A percentile compares a stretch with the other conserved stretches of the same genome.
Conservation (phyloP, 2,113 vertebrate genomes). For the Entomyzon cyanotis region DNA sequence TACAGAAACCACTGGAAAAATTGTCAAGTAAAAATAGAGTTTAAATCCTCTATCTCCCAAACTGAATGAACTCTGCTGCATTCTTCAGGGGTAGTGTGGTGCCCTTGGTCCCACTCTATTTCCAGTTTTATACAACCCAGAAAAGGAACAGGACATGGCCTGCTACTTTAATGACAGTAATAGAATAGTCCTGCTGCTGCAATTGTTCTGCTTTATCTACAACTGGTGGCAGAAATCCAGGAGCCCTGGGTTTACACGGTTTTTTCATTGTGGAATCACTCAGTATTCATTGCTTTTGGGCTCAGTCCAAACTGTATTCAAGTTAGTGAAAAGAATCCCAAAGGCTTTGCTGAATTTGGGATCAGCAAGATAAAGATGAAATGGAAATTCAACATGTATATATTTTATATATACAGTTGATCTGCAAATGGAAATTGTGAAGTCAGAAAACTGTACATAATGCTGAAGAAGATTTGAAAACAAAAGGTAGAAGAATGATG, state of each 20-base stretch:
- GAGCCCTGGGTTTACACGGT: neutral
- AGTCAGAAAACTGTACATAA: neutral
- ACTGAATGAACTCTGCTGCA: neutral
- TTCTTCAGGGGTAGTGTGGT: neutral
- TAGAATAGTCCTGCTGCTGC: neutral
- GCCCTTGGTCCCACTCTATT: neutral
- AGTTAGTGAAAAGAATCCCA: neutral
- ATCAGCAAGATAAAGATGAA: neutral
- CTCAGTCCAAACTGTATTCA: neutral
- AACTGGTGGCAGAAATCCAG: slow-evolving; percentile 1
- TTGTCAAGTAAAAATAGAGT: neutral
- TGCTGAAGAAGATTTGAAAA: neutral
- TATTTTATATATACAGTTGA: neutral
- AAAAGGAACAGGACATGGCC: neutral
- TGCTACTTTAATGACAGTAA: neutral
- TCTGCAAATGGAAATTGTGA: neutral
- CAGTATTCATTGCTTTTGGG: neutral
- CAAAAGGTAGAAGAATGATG: neutral
- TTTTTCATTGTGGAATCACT: neutral
- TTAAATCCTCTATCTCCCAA: neutral
- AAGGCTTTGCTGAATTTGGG: neutral
- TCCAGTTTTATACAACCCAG: neutral
- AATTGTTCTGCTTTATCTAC: neutral
- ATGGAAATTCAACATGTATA: neutral
- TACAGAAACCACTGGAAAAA: neutral